Base-by-base conservation (phyloP, 2,797 vertebrate genomes). In the Danio kyathit region DNA sequence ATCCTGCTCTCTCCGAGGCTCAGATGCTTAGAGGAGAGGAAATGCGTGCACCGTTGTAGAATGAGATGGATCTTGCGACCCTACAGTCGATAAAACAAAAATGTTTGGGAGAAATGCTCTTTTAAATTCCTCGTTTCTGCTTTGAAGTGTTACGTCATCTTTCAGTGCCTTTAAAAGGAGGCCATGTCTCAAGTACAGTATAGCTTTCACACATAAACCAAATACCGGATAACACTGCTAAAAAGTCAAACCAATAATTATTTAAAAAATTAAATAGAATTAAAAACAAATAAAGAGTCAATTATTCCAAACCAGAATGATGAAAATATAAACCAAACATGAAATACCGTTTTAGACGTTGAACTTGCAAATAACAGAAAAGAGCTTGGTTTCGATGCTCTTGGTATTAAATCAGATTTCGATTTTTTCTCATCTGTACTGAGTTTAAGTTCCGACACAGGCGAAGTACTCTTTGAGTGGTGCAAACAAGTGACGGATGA, bases 391-490 rank as follows among this genome's bases (percentile, higher is more conserved):
- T 92, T 89, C 92, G 84, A 91, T 90, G 92, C 91, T 93, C 89
- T 92, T 88, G 91, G 87, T 93, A 93, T 86, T 89, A 92, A 92
- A 91, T 92, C 92, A 29, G 91, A 93, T 93, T 92, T 94, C 3
- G 70, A 73, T 75, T 74, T 84, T 29, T 40, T 81, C 54, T 75
- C 56, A 74, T 81, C 65, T 78, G 81, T 67, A 9, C 66, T 69
- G 83, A 41, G 14, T 63, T 74, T 71, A 74, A 67, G 52, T 84
- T 92, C 95, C 96, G 86, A 95, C 94, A 86, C 98, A 98, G 94
- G 97, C 97, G 82, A 98, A 99, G 91, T 98, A 99, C 90, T 99
- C 98, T 96, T 99, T 99, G 92, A 99, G 96, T 65, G 97, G 97
- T 83, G 97, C 97, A 85, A 99, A 99, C 91, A 99, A 97, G 95